Base-by-base conservation (phyloP, 2,113 vertebrate genomes). In the Cryptotis parvus region DNA sequence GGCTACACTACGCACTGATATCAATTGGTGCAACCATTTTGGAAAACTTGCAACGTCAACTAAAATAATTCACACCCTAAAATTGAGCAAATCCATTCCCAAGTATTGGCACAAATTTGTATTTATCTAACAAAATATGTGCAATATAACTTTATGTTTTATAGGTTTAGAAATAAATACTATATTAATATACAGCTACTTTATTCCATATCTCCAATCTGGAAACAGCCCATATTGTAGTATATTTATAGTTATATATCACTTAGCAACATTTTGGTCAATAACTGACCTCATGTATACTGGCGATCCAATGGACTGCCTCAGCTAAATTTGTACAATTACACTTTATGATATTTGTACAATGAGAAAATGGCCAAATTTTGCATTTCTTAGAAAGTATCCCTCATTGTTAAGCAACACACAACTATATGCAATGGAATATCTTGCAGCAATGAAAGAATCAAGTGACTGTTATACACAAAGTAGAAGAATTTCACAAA, bases 111-210 rank as follows among this genome's bases (percentile, higher is more conserved):
- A 18, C 55, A 58, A 58, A 37, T 72, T 43, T 70, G 22, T 41
- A 58, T 84, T 45, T 61, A 31, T 9, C 75, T 4, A 89, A 69
- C 65, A 78, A 58, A 68, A 89, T 14, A 88, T 15, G 9, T 80
- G 10, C 3, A 68, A 75, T 66, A 76, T 65, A 31, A 27, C 41
- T 82, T 52, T 58, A 18, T 89, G 81, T 66, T 78, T 80, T 75
- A 58, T 26, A 61, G 41, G 20, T 52, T 80, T 93, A 77, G 70
- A 86, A 86, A 58, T n/a, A 87, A 90, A 82, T 69, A 83, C 61
- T 61, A 75, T 26, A 84, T 72, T 68, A 29, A 63, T 76, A 49
- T 58, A 27, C n/a, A 74, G 70, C n/a, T 66, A 37, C 35, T 33
- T 81, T 84, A 49, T 78, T 63, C 52, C 73, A 49, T 5, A 63